Evolutionary conservation across 35 echinoderm and acorn worm genomes (phyloP).

Genomic region (Stichopus chloronotus): DNA sequence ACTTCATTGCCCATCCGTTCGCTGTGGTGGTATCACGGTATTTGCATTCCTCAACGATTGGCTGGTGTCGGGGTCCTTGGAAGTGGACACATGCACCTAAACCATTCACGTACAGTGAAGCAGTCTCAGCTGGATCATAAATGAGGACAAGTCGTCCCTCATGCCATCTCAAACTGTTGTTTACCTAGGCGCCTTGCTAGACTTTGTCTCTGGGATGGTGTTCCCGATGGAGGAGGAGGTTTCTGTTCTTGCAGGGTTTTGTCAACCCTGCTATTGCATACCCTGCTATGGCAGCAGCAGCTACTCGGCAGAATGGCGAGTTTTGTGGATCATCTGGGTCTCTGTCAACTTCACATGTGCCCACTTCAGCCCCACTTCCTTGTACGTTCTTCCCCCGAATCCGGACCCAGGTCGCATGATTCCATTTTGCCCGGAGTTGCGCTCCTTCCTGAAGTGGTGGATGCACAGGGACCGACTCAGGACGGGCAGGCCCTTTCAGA

Average conservation of each 20-base stretch:
- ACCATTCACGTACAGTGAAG: background rate
- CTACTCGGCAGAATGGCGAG: background rate
- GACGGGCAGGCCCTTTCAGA: background rate
- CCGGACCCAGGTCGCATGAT: background rate
- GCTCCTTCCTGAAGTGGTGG: background rate
- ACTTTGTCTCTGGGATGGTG: background rate
- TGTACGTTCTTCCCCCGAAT: background rate
- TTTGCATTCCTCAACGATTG: slow-evolving; percentile 61
- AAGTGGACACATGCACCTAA: background rate
- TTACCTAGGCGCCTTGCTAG: slow-evolving; percentile 23
- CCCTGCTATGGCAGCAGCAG: too few relatives aligned
- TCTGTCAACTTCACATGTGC: background rate
- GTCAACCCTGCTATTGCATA: too few relatives aligned
- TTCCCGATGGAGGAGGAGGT: background rate
- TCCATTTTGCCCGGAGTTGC: background rate
- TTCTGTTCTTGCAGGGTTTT: background rate
- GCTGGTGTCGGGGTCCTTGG: slow-evolving; percentile 14
- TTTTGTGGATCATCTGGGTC: background rate
- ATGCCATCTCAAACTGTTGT: background rate
- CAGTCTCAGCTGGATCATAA: slow-evolving; percentile 54
- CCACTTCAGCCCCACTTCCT: background rate
- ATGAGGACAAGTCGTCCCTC: slow-evolving; percentile 36
- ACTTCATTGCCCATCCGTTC: slow-evolving; percentile 41
- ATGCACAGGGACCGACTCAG: background rate
- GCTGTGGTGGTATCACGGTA: background rate